Evolutionary conservation across 2,113 vertebrate species (phyloP).

Genomic region (Rhizomys pruinosus): DNA sequence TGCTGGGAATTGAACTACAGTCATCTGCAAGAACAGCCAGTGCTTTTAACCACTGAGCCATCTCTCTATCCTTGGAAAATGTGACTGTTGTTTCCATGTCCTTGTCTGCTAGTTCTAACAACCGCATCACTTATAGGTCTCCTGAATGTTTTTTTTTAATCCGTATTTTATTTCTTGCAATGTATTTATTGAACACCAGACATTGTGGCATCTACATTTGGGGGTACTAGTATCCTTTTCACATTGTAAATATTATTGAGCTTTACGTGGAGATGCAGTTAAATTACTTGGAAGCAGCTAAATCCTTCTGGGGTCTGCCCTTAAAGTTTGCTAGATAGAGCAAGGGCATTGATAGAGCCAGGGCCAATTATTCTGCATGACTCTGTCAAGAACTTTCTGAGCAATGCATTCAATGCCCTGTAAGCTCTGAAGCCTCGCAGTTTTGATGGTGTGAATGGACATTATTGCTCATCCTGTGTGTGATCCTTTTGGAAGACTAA

Average conservation of each 20-base stretch:
- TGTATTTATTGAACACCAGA: neutral
- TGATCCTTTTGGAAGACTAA: neutral
- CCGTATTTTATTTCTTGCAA: conserved; percentile 1
- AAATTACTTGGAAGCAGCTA: conserved; percentile 12
- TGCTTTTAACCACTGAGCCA: no score
- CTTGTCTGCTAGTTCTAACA: neutral
- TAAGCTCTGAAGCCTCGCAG: neutral
- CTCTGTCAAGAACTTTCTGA: conserved; percentile 10
- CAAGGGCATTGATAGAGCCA: neutral
- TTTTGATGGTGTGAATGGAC: neutral
- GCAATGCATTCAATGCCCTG: neutral
- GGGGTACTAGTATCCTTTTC: neutral
- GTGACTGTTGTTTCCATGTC: conserved; percentile 11
- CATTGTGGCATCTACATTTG: neutral
- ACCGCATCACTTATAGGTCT: neutral
- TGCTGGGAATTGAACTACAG: no score
- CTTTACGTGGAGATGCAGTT: neutral
- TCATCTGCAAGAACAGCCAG: no score
- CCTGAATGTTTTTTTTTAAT: conserved; percentile 31
- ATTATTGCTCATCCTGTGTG: neutral
- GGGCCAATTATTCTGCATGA: neutral
- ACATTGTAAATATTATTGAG: conserved; percentile 9
- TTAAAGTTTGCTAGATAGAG: neutral
- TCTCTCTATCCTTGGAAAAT: no score
- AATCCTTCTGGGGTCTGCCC: conserved; percentile 13